Conservation (phyloP, 2,888 invertebrate genomes). For the Papilio gigon region DNA sequence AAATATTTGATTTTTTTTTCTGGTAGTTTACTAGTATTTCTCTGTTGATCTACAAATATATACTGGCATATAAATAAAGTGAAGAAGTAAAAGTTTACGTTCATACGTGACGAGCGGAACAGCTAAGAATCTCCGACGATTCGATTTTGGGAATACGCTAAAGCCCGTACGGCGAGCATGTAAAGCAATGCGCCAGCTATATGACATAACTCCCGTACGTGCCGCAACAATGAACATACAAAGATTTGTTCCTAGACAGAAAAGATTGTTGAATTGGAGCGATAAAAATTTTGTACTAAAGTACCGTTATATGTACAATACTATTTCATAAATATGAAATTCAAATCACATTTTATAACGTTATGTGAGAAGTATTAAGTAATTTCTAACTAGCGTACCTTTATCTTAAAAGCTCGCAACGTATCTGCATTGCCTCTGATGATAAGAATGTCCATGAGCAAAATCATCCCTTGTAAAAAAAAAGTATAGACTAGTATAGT, state of each 20-base stretch:
- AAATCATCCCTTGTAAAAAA: too few relatives aligned
- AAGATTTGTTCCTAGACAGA: slow-evolving; percentile 10
- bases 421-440: too few relatives aligned
- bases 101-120: slow-evolving; percentile 15
- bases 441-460: too few relatives aligned
- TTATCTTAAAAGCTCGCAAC: too few relatives aligned
- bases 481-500: too few relatives aligned
- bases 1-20: too few relatives aligned
- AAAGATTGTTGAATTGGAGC: slow-evolving; percentile 11
- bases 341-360: too few relatives aligned
- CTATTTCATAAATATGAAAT: too few relatives aligned
- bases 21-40: too few relatives aligned
- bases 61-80: not conserved
- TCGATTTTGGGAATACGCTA: slow-evolving; percentile 10
- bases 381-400: too few relatives aligned
- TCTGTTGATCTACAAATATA: too few relatives aligned
- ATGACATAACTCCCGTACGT: slow-evolving; percentile 20
- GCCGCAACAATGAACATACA: slow-evolving; percentile 17
- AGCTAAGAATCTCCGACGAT: slow-evolving; percentile 8
- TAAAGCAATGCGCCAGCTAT: slow-evolving; percentile 9
- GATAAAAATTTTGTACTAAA: not conserved
- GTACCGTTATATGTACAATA: not conserved
- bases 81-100: slow-evolving; percentile 14
- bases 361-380: too few relatives aligned
- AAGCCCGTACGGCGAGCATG: slow-evolving; percentile 8